These are phyloP conservation scores for Seriola rivoliana DNA, from an alignment of 2,113 vertebrate genomes.

Conservation along the genomic window DNA sequence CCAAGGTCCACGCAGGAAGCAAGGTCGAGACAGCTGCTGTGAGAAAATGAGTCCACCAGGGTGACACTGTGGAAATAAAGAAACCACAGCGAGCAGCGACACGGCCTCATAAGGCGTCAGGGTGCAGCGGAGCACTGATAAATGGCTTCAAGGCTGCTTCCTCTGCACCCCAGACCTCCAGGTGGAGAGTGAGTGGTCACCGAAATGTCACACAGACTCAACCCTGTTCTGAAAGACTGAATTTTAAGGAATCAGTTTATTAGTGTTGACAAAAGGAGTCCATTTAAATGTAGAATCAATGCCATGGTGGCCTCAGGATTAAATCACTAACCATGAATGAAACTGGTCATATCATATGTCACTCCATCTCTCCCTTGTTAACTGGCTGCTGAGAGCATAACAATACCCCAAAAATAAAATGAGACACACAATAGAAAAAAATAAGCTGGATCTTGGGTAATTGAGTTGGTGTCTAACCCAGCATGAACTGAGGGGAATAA, in stretches of 20 bases:
- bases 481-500: too few species aligned
- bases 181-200: neutral
- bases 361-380: too few species aligned
- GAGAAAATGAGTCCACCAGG: slow-evolving; percentile 46
- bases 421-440: too few species aligned
- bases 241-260: neutral
- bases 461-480: too few species aligned
- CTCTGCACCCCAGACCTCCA: neutral
- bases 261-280: too few species aligned
- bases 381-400: too few species aligned
- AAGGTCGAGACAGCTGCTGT: slow-evolving; percentile 30
- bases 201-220: neutral
- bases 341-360: too few species aligned
- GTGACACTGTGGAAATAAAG: neutral
- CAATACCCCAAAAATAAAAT: too few species aligned
- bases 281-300: too few species aligned
- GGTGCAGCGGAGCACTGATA: slow-evolving; percentile 8
- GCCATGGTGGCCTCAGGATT: too few species aligned
- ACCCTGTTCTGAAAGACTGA: neutral
- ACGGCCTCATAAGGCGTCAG: neutral
- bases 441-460: too few species aligned
- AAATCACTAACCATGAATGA: too few species aligned
- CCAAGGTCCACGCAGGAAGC: slow-evolving; percentile 23
- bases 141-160: slow-evolving; percentile 10
- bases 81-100: neutral